Evolutionary conservation across 2,888 invertebrate genomes (phyloP).

Genomic region (Epinotia ramella): DNA sequence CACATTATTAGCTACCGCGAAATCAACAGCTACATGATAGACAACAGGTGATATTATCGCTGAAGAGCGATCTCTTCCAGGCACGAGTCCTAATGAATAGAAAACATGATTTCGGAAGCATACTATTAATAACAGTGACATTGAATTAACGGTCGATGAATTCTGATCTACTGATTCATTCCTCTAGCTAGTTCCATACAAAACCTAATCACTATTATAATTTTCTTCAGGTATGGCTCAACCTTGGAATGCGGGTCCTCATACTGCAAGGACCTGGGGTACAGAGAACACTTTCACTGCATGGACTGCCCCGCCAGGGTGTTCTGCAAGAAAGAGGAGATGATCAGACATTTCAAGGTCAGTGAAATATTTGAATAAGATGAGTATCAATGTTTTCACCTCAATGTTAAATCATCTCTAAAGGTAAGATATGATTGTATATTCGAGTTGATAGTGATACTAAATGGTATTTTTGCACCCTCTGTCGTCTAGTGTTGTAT

Average conservation of each 20-base stretch:
- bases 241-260: slow-evolving; percentile 93
- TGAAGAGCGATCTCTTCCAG: too few relatives aligned
- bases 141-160: not conserved
- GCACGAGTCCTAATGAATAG: too few relatives aligned
- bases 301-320: slow-evolving; percentile 90
- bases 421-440: not conserved
- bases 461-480: not conserved
- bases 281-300: slow-evolving; percentile 98
- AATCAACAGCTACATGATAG: too few relatives aligned
- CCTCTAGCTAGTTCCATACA: not conserved
- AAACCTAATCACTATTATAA: not conserved
- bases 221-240: slow-evolving; percentile 86
- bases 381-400: not conserved
- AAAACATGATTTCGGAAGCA: not conserved
- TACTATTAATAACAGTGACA: not conserved
- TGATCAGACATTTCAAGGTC: slow-evolving; percentile 97
- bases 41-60: too few relatives aligned
- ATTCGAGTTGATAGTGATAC: too few relatives aligned
- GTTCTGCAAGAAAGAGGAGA: slow-evolving; percentile 99
- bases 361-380: not conserved
- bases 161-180: not conserved
- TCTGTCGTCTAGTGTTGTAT: not conserved
- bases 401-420: not conserved
- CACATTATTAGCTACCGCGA: too few relatives aligned
- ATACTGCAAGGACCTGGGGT: slow-evolving; percentile 95